Evolutionary conservation across 2,797 vertebrate species (phyloP).

Genomic region (Adrianichthys oophorus): DNA sequence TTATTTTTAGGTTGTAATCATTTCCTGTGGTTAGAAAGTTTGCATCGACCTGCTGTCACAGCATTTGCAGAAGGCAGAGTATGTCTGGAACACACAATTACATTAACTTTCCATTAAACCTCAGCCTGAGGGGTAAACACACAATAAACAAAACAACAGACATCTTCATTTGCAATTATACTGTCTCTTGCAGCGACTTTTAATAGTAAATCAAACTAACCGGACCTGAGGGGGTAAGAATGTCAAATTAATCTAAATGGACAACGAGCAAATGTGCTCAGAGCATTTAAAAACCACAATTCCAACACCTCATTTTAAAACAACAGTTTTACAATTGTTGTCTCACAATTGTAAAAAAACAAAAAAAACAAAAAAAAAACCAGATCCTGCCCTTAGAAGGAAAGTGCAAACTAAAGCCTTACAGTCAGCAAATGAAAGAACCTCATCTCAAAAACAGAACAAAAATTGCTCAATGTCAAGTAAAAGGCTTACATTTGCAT

Average conservation of each 20-base stretch:
- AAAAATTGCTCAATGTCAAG: background rate
- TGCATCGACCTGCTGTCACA: constrained; percentile 50
- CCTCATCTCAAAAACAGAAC: background rate
- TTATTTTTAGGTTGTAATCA: constrained; percentile 47
- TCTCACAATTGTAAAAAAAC: constrained; percentile 13
- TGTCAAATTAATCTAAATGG: background rate
- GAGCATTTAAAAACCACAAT: too few relatives aligned
- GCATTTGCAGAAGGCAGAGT: constrained; percentile 72
- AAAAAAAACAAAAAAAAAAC: background rate
- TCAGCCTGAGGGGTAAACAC: constrained; percentile 70
- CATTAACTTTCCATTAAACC: constrained; percentile 77
- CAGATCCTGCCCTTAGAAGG: constrained; percentile 14
- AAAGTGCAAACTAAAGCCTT: background rate
- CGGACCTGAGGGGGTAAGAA: constrained; percentile 16
- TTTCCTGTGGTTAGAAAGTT: constrained; percentile 47
- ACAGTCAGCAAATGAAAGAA: constrained; percentile 15
- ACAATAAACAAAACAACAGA: constrained; percentile 65
- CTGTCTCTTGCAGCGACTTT: constrained; percentile 26
- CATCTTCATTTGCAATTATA: constrained; percentile 51
- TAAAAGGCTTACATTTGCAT: background rate
- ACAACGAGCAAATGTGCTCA: too few relatives aligned
- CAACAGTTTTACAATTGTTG: too few relatives aligned
- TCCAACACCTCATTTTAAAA: too few relatives aligned
- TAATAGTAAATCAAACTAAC: constrained; percentile 46
- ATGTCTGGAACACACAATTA: constrained; percentile 66